These are phyloP conservation scores for Adoxophyes honmai DNA, from an alignment of 1,140 invertebrate species.

Conservation along the genomic window DNA sequence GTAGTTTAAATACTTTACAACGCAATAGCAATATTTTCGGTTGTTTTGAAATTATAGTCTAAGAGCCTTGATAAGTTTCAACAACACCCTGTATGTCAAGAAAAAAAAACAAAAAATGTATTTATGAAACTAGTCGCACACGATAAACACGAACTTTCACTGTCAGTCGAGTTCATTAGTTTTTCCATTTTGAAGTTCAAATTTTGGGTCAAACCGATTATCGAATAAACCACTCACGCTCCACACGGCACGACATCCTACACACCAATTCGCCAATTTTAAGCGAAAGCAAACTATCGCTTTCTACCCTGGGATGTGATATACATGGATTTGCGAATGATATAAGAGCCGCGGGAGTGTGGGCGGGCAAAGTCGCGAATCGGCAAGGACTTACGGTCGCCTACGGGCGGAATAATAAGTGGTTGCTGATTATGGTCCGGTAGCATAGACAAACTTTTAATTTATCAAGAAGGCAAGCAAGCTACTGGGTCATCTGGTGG, in stretches of 20 bases:
- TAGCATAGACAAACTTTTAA: neutral
- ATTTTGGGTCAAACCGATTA: conserved; percentile 13
- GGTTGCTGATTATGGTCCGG: neutral
- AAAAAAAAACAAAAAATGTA: too few relatives aligned
- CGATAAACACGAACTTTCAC: too few relatives aligned
- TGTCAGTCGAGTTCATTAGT: too few relatives aligned
- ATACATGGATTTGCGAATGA: conserved; percentile 9
- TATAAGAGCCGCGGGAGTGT: neutral
- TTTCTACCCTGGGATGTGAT: conserved; percentile 40
- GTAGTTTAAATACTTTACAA: too few relatives aligned
- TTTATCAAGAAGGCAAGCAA: too few relatives aligned
- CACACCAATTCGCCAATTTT: conserved; percentile 21
- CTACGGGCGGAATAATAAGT: conserved; percentile 3
- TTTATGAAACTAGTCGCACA: too few relatives aligned
- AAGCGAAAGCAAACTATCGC: conserved; percentile 44
- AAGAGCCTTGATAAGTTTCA: too few relatives aligned
- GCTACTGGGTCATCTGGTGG: too few relatives aligned
- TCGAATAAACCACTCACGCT: conserved; percentile 2
- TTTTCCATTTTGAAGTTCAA: neutral
- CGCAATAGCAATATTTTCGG: too few relatives aligned
- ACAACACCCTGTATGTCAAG: too few relatives aligned
- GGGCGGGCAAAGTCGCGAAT: conserved; percentile 6
- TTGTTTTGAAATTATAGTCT: too few relatives aligned
- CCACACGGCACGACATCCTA: conserved; percentile 16
- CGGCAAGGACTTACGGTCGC: conserved; percentile 3